Conservation (phyloP, 2,888 invertebrate species). For the Entomobrya multifasciata region DNA sequence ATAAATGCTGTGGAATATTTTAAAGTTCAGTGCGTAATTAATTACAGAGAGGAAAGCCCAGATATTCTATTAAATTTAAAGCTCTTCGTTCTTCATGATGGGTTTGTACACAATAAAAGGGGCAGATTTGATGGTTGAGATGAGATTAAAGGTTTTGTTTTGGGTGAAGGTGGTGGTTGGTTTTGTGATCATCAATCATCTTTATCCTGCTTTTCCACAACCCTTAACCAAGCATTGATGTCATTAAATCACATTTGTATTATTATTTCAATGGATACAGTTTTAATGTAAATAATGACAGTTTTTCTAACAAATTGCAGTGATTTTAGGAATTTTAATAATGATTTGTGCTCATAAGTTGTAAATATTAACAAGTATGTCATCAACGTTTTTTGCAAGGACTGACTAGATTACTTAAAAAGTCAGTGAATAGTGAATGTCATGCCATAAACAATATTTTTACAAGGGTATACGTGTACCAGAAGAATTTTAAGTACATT, state of each 20-base stretch:
- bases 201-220: neutral
- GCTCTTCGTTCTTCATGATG: no score
- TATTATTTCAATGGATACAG: neutral
- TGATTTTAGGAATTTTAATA: constrained; percentile 27
- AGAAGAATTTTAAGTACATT: constrained; percentile 18
- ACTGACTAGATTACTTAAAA: no score
- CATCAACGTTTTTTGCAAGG: neutral
- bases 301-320: constrained; percentile 23
- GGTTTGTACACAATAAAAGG: no score
- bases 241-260: no score
- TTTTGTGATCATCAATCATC: neutral
- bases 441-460: constrained; percentile 3
- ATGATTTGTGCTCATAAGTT: neutral
- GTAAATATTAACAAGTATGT: neutral
- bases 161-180: neutral
- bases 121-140: no score
- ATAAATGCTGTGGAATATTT: no score
- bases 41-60: no score
- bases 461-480: neutral
- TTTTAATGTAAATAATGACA: neutral
- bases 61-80: no score
- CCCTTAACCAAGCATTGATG: no score
- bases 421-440: neutral
- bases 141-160: no score
- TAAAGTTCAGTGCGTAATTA: no score